phyloP scores from a whole-genome alignment of 2,113 vertebrate species.

The Trinectes maculatus region DNA sequence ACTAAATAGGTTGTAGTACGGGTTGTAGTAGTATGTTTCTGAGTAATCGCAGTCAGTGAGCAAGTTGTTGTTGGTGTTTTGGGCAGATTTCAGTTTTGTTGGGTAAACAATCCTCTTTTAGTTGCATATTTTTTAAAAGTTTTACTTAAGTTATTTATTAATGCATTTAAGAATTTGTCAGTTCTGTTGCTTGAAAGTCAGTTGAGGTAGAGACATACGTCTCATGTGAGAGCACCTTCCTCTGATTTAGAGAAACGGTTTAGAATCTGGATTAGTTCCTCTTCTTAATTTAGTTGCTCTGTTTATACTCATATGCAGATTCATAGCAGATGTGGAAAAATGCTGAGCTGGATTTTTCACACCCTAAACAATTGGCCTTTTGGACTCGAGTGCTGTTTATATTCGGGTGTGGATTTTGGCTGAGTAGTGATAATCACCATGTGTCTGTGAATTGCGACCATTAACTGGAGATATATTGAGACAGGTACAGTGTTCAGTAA shows the following conservation, averaged over 20 bases:
- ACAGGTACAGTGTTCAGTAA: constrained; percentile 4
- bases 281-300: constrained; percentile 4
- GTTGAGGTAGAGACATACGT: background rate
- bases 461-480: background rate
- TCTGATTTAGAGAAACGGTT: background rate
- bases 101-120: background rate
- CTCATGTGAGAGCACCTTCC: background rate
- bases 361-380: background rate
- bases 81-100: background rate
- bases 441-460: constrained; percentile 5
- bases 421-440: background rate
- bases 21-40: constrained; percentile 1
- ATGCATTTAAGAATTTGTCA: background rate
- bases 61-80: background rate
- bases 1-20: background rate
- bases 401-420: constrained; percentile 11
- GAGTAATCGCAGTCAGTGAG: background rate
- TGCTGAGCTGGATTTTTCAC: constrained; percentile 15
- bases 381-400: background rate
- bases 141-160: background rate
- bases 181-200: background rate
- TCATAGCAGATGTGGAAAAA: constrained; percentile 2
- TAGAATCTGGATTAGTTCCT: background rate
- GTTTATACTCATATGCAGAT: background rate
- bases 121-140: background rate